Conservation (phyloP, 2,888 invertebrate genomes). For the Abrostola triplasia region DNA sequence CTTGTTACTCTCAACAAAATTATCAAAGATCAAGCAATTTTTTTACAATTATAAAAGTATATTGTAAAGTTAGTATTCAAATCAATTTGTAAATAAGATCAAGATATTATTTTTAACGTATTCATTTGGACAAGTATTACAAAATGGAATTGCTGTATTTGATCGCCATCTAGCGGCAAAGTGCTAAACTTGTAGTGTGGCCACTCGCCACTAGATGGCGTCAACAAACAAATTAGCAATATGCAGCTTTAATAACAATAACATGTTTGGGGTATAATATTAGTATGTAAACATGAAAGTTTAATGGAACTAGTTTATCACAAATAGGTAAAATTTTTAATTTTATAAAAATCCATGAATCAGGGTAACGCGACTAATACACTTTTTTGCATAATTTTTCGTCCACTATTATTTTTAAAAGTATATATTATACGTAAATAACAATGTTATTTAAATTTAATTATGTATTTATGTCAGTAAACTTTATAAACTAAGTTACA, state of each 20-base stretch:
- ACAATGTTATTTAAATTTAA: neutral
- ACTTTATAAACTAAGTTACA: neutral
- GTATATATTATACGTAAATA: neutral
- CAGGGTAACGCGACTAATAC: too few relatives aligned
- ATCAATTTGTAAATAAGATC: neutral
- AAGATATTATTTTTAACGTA: too few relatives aligned
- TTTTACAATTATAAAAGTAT: neutral
- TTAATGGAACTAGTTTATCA: too few relatives aligned
- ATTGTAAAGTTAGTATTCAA: neutral
- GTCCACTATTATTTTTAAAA: too few relatives aligned
- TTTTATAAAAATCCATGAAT: too few relatives aligned
- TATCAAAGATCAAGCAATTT: too few relatives aligned
- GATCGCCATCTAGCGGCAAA: constrained; percentile 71
- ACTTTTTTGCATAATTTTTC: neutral
- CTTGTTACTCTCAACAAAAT: too few relatives aligned
- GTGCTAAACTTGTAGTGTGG: constrained; percentile 60
- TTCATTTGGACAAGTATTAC: neutral
- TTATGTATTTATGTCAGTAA: neutral
- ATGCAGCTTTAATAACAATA: neutral
- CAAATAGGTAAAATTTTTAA: too few relatives aligned
- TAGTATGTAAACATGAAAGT: too few relatives aligned
- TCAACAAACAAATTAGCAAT: neutral
- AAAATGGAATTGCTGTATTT: constrained; percentile 7
- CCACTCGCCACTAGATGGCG: constrained; percentile 79
- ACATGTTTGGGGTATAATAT: neutral